Evolutionary conservation across 92 coral and sea anemone species (phyloP), one percentile per base, ranked within the genome.

Genomic region (Diadumene lineata): DNA sequence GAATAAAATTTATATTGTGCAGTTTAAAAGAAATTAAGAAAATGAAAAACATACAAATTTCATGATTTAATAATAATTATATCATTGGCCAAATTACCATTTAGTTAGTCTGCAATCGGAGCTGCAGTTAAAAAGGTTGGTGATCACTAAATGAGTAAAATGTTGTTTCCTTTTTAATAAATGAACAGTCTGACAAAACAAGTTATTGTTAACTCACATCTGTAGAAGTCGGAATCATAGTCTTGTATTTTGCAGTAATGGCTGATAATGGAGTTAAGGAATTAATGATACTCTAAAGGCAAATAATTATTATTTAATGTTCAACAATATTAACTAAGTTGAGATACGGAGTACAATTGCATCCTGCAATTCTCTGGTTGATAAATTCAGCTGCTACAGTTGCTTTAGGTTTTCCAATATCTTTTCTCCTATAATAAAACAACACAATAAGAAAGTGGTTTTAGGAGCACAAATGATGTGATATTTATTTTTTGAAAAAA

Each of bases 201-300:
- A n/a, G n/a, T n/a, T 71, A 26, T 29, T 50, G 21, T 21, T 27
- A 46, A 77, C 93, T 69, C 60, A 94, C 98, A 83, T 92, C 89
- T 78, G 68, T 94, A 94, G 81, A 94, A 94, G 58, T 92, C 97
- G 26, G 85, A 74, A 79, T 89, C 98, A 77, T 76, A 84, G 60
- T 94, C 98, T 66, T 94, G 98, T 50, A 94, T 94, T 85, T 88
- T 94, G 61, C 84, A 86, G 65, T 88, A 92, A 84, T 94, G 98
- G 61, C 97, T 94, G 69, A 27, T 16, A 60, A 66, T 23, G 15
- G 31, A 28, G 60, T 53, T 61, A 72, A 28, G 34, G 62, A 17
- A n/a, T n/a, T n/a, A n/a, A n/a, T n/a, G n/a, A n/a, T n/a, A n/a
- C n/a, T n/a, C n/a, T n/a, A n/a, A n/a, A n/a, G n/a, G n/a, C n/a